These are phyloP conservation scores for Allacma fusca DNA, from an alignment of 2,888 invertebrate species.

Conservation along the genomic window DNA sequence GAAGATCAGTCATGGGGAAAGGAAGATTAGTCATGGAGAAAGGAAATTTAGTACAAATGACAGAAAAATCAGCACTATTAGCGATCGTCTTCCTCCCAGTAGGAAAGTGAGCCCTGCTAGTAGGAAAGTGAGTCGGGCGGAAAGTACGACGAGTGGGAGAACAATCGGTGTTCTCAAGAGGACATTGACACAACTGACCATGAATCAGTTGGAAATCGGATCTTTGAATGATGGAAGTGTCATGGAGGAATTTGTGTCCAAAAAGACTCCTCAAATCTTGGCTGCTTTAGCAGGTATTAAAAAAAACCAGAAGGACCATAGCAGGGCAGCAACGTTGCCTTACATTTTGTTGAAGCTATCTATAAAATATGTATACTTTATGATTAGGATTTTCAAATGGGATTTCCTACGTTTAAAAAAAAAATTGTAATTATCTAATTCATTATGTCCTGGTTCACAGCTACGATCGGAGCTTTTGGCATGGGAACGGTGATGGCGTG, in stretches of 20 bases:
- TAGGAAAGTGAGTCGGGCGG: constrained; percentile 28
- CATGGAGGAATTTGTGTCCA: constrained; percentile 38
- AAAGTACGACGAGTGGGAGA: constrained; percentile 21
- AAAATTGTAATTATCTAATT: too few species aligned
- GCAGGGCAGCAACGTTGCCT: too few species aligned
- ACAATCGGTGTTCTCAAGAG: constrained; percentile 35
- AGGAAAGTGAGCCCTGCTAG: constrained; percentile 3
- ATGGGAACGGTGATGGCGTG: constrained; percentile 57
- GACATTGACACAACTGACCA: constrained; percentile 25
- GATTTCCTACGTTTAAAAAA: too few species aligned
- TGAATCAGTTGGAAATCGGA: constrained; percentile 37
- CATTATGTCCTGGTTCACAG: too few species aligned
- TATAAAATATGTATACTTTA: too few species aligned
- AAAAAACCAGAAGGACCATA: too few species aligned
- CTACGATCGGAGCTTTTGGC: constrained; percentile 54
- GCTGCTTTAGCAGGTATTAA: constrained; percentile 46
- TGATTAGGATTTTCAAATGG: too few species aligned
- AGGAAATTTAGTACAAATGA: not conserved
- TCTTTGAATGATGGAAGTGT: constrained; percentile 28
- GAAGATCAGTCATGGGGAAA: constrained; percentile 13
- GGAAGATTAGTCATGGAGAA: not conserved
- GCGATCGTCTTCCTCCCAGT: not conserved
- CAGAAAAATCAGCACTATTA: constrained; percentile 21
- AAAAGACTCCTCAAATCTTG: constrained; percentile 43
- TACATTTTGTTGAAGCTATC: too few species aligned